phyloP scores from a whole-genome alignment of 2,888 invertebrate species.

The Tenthredo distinguenda region DNA sequence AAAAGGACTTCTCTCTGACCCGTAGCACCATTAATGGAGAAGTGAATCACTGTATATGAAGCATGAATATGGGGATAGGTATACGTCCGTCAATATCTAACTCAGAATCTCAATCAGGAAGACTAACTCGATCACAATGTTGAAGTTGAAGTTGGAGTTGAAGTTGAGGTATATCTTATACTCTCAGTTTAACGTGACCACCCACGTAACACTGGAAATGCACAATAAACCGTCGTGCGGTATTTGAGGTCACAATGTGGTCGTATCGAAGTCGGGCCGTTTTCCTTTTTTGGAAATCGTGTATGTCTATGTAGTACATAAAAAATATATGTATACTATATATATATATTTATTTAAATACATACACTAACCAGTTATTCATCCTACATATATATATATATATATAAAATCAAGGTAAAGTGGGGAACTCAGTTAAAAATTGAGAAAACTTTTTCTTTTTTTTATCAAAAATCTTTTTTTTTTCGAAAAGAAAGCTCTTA shows the following conservation, averaged over 20 bases:
- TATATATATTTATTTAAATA: background rate
- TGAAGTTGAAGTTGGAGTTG: background rate
- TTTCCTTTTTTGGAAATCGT: conserved; percentile 31
- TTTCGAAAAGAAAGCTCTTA: too few species aligned
- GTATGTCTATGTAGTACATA: background rate
- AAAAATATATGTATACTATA: background rate
- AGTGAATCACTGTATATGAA: conserved; percentile 3
- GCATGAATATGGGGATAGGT: background rate
- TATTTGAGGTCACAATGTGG: conserved; percentile 39
- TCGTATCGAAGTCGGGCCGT: conserved; percentile 3
- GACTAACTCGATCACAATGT: conserved; percentile 6
- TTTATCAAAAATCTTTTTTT: too few species aligned
- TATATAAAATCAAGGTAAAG: background rate
- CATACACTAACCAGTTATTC: background rate
- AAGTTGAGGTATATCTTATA: background rate
- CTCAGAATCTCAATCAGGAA: conserved; percentile 15
- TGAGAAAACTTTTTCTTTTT: too few species aligned
- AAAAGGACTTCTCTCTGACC: background rate
- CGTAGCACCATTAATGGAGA: background rate
- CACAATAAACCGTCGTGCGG: conserved; percentile 12
- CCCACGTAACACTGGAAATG: conserved; percentile 27
- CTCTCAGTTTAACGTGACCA: background rate
- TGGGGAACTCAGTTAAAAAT: too few species aligned
- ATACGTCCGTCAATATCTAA: background rate
- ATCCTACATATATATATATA: background rate